Evolutionary conservation across 2,797 vertebrate species (phyloP), one percentile per base, ranked within the genome.

Genomic region (Anabacerthia variegaticeps): DNA sequence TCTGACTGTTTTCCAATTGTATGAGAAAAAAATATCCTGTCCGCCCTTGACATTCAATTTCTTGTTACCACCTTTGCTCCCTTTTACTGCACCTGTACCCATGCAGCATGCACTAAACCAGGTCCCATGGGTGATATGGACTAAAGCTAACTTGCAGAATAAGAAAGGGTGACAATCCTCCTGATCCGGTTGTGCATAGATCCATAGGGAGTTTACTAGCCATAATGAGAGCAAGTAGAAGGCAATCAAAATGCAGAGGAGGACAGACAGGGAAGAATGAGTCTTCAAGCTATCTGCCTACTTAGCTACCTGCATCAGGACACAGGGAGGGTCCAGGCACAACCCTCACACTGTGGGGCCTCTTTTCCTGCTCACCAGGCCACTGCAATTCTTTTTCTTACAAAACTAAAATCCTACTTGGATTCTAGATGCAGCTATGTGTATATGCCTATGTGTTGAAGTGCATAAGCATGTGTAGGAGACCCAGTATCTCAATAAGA

Each of bases 271-370:
- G 16, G 9, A 15, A 87, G 24, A 89, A 51, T 10, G 3, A 81
- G 20, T 79, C 59, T 48, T 80, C 41, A 51, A 59, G 32, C 3
- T 73, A 23, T 39, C 74, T 71, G 34, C 14, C 48, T 79, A 27
- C 17, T 12, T 62, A 62, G 15, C 24, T 78, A 56, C 32, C 7
- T 39, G 7, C 17, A 13, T 26, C 34, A 90, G 54, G 32, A 63
- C 14, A 4, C 12, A 48, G 16, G 10, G 14, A 91, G 19, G 14
- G 9, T 67, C n/a, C 61, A 89, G 43, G 17, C 49, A 85, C 37
- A 75, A 16, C 1, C 5, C 3, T 6, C 16, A 11, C 7, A 14
- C 6, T 6, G 1, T 12, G 7, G 4, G 6, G 2, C 9, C 21
- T 67, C 5, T 61, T 56, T 54, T 89, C 14, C 12, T 55, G 12